phyloP scores from a whole-genome alignment of 2,797 vertebrate genomes.

The Lerista edwardsae region DNA sequence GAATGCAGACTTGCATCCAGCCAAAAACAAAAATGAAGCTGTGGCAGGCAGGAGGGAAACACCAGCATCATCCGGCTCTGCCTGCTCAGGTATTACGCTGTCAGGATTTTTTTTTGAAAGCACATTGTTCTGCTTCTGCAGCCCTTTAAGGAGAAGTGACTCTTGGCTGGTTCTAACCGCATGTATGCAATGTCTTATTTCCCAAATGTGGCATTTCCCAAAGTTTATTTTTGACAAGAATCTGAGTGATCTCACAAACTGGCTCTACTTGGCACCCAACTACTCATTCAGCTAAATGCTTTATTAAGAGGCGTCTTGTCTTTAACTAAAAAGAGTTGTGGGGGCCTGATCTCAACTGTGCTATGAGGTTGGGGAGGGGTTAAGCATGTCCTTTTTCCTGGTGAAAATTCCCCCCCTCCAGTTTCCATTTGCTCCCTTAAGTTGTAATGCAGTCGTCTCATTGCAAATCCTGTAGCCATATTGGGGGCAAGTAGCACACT shows the following conservation, averaged over 20 bases:
- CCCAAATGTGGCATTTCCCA: background rate
- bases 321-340: too few species aligned
- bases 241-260: background rate
- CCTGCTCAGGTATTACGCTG: constrained; percentile 4
- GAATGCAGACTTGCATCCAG: constrained; percentile 18
- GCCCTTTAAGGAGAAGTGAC: background rate
- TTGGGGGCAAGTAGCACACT: too few species aligned
- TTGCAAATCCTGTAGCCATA: too few species aligned
- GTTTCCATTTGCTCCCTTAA: too few species aligned
- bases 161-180: background rate
- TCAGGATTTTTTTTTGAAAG: background rate
- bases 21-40: constrained; percentile 23
- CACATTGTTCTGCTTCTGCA: background rate
- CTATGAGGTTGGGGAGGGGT: too few species aligned
- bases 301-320: too few species aligned
- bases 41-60: constrained; percentile 1
- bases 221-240: background rate
- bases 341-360: too few species aligned
- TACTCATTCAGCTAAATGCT: too few species aligned
- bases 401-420: too few species aligned
- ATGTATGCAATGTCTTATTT: background rate
- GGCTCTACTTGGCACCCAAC: background rate
- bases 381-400: too few species aligned
- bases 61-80: background rate
- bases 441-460: too few species aligned